phyloP scores from a whole-genome alignment of 53 echinoderm and acorn worm species.

The Holothuria leucospilota region DNA sequence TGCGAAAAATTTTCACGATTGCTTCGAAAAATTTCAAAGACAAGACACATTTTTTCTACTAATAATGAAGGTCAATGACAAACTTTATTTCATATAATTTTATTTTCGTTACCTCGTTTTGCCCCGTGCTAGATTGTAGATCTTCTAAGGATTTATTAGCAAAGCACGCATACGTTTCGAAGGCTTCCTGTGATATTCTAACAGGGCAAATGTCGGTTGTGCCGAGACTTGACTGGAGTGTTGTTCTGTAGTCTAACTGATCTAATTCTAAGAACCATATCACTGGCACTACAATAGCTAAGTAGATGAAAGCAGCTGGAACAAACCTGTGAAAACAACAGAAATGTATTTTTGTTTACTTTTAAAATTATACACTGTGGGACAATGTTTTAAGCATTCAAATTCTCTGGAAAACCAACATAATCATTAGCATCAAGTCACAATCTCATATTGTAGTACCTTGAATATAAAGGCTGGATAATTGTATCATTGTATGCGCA shows the following conservation, averaged over 20 bases:
- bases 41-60: too few relatives aligned
- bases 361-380: too few relatives aligned
- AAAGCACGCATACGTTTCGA: constrained; percentile 38
- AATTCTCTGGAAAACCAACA: too few relatives aligned
- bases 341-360: neutral
- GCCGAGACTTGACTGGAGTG: constrained; percentile 6
- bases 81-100: too few relatives aligned
- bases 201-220: constrained; percentile 28
- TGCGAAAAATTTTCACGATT: too few relatives aligned
- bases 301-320: constrained; percentile 88
- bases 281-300: constrained; percentile 79
- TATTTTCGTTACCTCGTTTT: constrained; percentile 3
- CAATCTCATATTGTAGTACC: too few relatives aligned
- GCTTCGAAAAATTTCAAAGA: too few relatives aligned
- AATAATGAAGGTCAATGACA: too few relatives aligned
- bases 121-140: constrained; percentile 31
- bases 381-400: too few relatives aligned
- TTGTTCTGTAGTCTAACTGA: constrained; percentile 26
- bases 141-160: constrained; percentile 36
- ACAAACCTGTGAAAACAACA: constrained; percentile 71
- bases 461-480: too few relatives aligned
- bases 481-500: too few relatives aligned
- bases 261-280: constrained; percentile 90
- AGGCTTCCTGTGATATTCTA: constrained; percentile 22
- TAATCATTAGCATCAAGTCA: too few relatives aligned